Base-by-base conservation (phyloP, 2,113 vertebrate species). In the Panthera uncia region DNA sequence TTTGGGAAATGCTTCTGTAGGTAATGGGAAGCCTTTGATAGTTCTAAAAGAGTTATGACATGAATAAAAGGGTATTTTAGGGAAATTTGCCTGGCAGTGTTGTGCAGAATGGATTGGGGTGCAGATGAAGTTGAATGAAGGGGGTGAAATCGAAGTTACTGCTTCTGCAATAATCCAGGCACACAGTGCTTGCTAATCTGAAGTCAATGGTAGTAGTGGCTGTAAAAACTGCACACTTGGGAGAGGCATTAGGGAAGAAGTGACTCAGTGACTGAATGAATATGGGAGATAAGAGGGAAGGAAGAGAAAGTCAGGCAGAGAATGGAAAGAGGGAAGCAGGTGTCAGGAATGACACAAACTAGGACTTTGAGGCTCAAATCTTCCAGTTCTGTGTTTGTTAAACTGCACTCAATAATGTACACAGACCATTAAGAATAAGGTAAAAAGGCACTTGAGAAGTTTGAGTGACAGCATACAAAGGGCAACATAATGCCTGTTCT, bases 1-100 rank as follows among this genome's bases (percentile, higher is more conserved):
- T 87, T 93, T 90, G 31, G 36, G 61, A 94, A 96, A 94, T 97
- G 36, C 33, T 89, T 94, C 63, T 52, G 4, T 19, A 63, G 52
- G 68, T 92, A 57, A 89, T 68, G 38, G 41, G 36, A 90, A 96
- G 55, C 8, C 21, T 88, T 84, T 81, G 63, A 73, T 80, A 87
- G 65, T 57, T 91, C 21, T 97, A 33, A 66, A 78, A 73, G 85
- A 76, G 33, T 50, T 79, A 41, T 38, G 48, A 29, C 63, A 61
- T 85, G 1, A 84, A 71, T 93, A 79, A 66, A 86, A 73, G 71
- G 16, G 3, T 71, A 10, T 57, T 91, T 93, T 73, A 31, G 65
- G 68, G 31, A 89, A 21, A 68, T 95, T 74, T 23, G 33, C 87
- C 38, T 78, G 61, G 6, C 3, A 66, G 2, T 33, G 19, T 79